phyloP scores from a whole-genome alignment of 92 coral and sea anemone species.

The Palythoa grandiflora region DNA sequence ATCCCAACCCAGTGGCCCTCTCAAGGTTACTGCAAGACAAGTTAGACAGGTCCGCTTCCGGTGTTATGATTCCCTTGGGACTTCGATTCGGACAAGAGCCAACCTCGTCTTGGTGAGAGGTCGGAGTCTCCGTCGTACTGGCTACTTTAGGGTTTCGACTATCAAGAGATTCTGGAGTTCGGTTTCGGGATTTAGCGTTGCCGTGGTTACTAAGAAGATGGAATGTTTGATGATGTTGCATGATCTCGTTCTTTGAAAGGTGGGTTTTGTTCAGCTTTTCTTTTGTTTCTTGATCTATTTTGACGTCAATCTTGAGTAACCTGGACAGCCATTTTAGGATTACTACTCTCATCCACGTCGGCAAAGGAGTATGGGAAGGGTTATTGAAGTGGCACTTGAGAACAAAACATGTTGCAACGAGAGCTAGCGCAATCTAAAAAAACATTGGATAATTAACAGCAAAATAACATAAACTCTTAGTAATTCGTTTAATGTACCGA shows the following conservation, averaged over 20 bases:
- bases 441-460: not conserved
- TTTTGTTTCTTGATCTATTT: not conserved
- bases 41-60: constrained; percentile 15
- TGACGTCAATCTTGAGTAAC: constrained; percentile 57
- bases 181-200: constrained; percentile 12
- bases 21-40: constrained; percentile 35
- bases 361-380: constrained; percentile 88
- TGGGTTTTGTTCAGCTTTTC: not conserved
- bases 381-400: constrained; percentile 83
- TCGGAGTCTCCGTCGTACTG: constrained; percentile 6
- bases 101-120: constrained; percentile 2
- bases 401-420: constrained; percentile 87
- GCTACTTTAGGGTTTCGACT: constrained; percentile 8
- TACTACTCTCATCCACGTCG: constrained; percentile 80
- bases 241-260: constrained; percentile 32
- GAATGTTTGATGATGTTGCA: constrained; percentile 9
- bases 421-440: constrained; percentile 82
- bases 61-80: constrained; percentile 17
- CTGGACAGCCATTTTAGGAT: constrained; percentile 84
- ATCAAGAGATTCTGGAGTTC: constrained; percentile 2
- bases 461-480: not conserved
- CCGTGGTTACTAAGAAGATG: constrained; percentile 1
- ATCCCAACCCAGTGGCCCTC: constrained; percentile 32
- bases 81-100: constrained; percentile 15
- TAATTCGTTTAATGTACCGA: too few relatives aligned